These are phyloP conservation scores for Phyllotreta cruciferae DNA, from an alignment of 2,888 invertebrate genomes.

Conservation along the genomic window DNA sequence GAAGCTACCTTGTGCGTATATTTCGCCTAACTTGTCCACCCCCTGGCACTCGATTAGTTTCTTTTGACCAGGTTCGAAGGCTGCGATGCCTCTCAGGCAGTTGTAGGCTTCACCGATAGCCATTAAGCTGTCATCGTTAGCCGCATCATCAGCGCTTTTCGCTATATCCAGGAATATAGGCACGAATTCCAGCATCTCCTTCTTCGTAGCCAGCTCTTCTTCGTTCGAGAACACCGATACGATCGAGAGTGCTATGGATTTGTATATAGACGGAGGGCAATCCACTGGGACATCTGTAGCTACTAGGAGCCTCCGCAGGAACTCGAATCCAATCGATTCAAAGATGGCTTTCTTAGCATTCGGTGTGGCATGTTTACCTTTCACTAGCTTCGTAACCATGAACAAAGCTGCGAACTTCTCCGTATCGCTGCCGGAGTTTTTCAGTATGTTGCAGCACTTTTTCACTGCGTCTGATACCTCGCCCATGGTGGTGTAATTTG, in stretches of 20 bases:
- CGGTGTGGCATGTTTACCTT: slow-evolving; percentile 80
- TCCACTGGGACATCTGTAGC: slow-evolving; percentile 82
- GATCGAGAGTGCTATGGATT: slow-evolving; percentile 88
- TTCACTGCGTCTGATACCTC: slow-evolving; percentile 80
- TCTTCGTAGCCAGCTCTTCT: slow-evolving; percentile 79
- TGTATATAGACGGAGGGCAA: slow-evolving; percentile 88
- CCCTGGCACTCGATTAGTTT: slow-evolving; percentile 80
- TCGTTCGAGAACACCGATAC: slow-evolving; percentile 87
- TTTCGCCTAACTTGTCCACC: slow-evolving; percentile 82
- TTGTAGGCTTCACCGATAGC: slow-evolving; percentile 87
- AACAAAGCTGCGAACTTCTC: slow-evolving; percentile 92
- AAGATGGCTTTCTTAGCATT: slow-evolving; percentile 78
- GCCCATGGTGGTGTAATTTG: slow-evolving; percentile 42
- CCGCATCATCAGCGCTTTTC: slow-evolving; percentile 82
- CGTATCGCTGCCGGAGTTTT: slow-evolving; percentile 82
- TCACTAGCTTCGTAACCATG: slow-evolving; percentile 89
- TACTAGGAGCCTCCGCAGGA: slow-evolving; percentile 80
- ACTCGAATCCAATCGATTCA: slow-evolving; percentile 88
- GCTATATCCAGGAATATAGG: slow-evolving; percentile 86
- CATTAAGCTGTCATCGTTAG: slow-evolving; percentile 85
- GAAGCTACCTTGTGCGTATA: slow-evolving; percentile 87
- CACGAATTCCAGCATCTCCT: slow-evolving; percentile 83
- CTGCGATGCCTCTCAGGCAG: slow-evolving; percentile 82
- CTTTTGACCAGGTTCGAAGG: slow-evolving; percentile 78
- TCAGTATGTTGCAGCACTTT: slow-evolving; percentile 82